A percentile compares a stretch with the other conserved stretches of the same genome.
These are phyloP conservation scores for Enteromius radiatus DNA, from an alignment of 2,797 vertebrate species.

Conservation along the genomic window DNA sequence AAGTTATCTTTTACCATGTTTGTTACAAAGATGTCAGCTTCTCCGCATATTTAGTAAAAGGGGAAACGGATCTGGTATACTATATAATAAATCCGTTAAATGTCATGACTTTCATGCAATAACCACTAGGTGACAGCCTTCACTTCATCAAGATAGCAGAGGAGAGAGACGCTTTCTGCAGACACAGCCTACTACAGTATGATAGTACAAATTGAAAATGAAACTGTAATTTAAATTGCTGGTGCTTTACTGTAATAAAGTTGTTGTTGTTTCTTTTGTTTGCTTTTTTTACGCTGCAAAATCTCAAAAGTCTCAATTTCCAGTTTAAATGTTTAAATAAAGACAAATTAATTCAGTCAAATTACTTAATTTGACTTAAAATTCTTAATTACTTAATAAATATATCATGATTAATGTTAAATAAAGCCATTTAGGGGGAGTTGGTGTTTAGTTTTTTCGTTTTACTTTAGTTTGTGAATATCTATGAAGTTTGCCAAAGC, in stretches of 20 bases:
- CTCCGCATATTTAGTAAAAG: neutral
- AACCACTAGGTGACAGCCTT: slow-evolving; percentile 77
- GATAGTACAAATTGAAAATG: neutral
- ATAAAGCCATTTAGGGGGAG: too few relatives aligned
- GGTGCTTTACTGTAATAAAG: neutral
- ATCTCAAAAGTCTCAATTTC: neutral
- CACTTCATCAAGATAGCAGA: slow-evolving; percentile 47
- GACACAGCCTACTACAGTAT: neutral
- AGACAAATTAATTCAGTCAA: neutral
- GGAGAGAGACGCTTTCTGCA: neutral
- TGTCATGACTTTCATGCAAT: slow-evolving; percentile 33
- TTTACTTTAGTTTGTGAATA: neutral
- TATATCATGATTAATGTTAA: too few relatives aligned
- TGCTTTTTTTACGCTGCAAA: neutral
- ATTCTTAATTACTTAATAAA: too few relatives aligned
- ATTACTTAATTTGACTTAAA: too few relatives aligned
- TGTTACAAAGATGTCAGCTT: neutral
- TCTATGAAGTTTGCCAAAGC: neutral
- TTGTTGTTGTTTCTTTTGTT: neutral
- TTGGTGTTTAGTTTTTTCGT: too few relatives aligned
- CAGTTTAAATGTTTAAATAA: neutral
- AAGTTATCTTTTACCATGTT: neutral
- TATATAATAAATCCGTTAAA: neutral
- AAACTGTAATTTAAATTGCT: neutral
- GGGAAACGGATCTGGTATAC: neutral